These are phyloP conservation scores for Myotis yumanensis DNA, from an alignment of 2,113 vertebrate species.

Conservation along the genomic window DNA sequence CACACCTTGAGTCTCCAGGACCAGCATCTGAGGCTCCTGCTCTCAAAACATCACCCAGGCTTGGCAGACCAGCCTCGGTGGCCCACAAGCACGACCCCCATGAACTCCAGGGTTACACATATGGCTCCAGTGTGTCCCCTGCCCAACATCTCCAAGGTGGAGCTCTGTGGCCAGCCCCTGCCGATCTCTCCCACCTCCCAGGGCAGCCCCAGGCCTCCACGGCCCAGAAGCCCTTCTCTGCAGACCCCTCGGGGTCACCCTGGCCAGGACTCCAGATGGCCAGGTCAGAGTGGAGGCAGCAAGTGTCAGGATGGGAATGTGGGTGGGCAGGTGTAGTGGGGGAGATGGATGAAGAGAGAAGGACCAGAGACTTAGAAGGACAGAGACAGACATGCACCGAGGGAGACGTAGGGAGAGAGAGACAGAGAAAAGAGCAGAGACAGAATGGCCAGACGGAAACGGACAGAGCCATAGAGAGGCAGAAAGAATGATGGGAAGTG, in stretches of 20 bases:
- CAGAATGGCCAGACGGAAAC: neutral
- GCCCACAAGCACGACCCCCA: fast-evolving
- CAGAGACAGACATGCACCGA: neutral
- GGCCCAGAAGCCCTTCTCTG: neutral
- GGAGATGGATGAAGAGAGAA: neutral
- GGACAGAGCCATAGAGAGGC: neutral
- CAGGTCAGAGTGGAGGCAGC: neutral
- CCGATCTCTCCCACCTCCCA: neutral
- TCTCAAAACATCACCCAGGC: neutral
- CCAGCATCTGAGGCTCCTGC: neutral
- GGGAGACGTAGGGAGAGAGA: neutral
- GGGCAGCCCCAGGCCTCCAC: neutral
- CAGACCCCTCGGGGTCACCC: too few species aligned
- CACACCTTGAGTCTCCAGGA: neutral
- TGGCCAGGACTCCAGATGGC: neutral
- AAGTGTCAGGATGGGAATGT: neutral
- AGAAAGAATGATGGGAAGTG: neutral
- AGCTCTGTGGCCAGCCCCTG: too few species aligned
- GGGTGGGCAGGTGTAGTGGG: too few species aligned
- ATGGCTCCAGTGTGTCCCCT: neutral
- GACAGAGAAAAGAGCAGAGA: neutral
- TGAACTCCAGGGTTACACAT: neutral
- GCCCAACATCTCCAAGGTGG: neutral
- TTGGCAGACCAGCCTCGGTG: neutral
- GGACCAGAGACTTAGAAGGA: neutral